Conservation (phyloP, 1,140 invertebrate species). For the Yoshiicerus persimilis region DNA sequence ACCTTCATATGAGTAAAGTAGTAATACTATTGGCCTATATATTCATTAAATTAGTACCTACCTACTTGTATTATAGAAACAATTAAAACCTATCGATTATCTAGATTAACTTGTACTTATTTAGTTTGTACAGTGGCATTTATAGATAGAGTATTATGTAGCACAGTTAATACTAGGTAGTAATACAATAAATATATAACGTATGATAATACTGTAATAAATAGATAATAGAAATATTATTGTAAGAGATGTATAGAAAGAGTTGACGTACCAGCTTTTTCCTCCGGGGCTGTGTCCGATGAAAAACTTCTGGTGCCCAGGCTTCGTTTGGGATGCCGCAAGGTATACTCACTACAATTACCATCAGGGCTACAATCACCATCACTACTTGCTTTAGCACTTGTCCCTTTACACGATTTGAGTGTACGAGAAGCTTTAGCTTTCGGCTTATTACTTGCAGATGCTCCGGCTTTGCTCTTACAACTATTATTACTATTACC, state of each 20-base stretch:
- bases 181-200: neutral
- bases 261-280: constrained; percentile 72
- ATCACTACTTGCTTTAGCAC: constrained; percentile 49
- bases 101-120: no score
- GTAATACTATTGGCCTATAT: no score
- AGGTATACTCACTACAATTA: constrained; percentile 53
- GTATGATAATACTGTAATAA: neutral
- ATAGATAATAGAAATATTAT: neutral
- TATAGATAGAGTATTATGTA: no score
- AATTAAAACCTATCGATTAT: no score
- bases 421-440: constrained; percentile 21
- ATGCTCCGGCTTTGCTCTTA: constrained; percentile 13
- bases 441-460: constrained; percentile 17
- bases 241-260: neutral
- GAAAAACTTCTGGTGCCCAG: constrained; percentile 79
- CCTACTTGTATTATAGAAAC: no score
- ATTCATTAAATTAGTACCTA: no score
- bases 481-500: constrained; percentile 5
- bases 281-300: constrained; percentile 74
- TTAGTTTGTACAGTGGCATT: neutral
- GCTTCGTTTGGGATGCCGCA: constrained; percentile 59
- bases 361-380: constrained; percentile 51
- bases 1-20: no score
- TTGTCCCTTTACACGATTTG: constrained; percentile 35
- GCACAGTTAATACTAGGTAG: no score